These are phyloP conservation scores for Cavia aperea DNA, from an alignment of 2,113 vertebrate genomes.

Conservation along the genomic window DNA sequence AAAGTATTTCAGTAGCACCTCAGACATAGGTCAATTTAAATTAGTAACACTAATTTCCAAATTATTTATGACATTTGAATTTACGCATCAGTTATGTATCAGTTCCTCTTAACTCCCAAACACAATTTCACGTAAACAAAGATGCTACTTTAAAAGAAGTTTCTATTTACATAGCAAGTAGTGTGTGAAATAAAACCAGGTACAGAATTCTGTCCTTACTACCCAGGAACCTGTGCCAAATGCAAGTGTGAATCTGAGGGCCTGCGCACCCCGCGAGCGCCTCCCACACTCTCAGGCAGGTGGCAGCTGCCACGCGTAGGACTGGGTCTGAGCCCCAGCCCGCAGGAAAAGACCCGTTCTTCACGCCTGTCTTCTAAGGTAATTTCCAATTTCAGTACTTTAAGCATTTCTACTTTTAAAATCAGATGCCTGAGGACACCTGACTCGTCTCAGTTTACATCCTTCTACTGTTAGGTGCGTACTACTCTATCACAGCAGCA, in stretches of 20 bases:
- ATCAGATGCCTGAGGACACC: background rate
- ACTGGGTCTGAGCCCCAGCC: background rate
- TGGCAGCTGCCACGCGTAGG: background rate
- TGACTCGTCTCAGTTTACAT: slow-evolving; percentile 22
- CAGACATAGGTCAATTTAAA: slow-evolving; percentile 14
- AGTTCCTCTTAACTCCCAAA: slow-evolving; percentile 35
- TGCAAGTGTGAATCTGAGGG: background rate
- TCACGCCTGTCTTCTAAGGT: background rate
- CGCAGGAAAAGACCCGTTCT: background rate
- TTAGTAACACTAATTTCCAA: slow-evolving; percentile 29
- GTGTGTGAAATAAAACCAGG: background rate
- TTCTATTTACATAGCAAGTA: slow-evolving; percentile 27
- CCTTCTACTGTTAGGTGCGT: background rate
- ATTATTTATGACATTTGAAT: background rate
- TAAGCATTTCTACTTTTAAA: slow-evolving; percentile 16
- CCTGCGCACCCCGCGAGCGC: background rate
- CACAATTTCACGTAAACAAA: slow-evolving; percentile 1
- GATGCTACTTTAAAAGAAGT: slow-evolving; percentile 18
- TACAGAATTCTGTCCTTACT: background rate
- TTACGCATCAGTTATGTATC: background rate
- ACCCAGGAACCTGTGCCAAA: background rate
- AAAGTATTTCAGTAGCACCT: background rate
- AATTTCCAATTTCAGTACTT: slow-evolving; percentile 21
- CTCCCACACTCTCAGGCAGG: background rate
- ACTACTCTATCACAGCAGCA: slow-evolving; percentile 3